These are phyloP conservation scores for Xiphorhynchus erythropygius DNA, from an alignment of 2,797 vertebrate species.

Conservation along the genomic window DNA sequence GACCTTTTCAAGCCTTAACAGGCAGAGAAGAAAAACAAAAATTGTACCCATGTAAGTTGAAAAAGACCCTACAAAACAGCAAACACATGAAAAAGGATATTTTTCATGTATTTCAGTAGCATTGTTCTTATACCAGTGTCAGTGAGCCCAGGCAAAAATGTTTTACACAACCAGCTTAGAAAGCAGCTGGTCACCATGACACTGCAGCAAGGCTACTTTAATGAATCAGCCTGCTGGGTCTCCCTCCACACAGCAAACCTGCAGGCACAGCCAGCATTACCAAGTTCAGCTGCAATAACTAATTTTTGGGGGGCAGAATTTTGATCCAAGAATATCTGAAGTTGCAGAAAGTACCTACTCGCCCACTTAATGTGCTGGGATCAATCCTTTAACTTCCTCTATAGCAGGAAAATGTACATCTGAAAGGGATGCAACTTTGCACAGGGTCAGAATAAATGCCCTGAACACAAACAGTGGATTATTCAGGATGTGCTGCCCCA, in stretches of 20 bases:
- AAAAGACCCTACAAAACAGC: neutral
- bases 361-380: neutral
- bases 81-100: neutral
- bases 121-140: neutral
- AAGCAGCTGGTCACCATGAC: neutral
- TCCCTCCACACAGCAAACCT: neutral
- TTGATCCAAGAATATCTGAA: neutral
- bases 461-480: neutral
- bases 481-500: neutral
- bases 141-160: neutral
- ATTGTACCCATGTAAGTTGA: neutral
- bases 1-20: neutral
- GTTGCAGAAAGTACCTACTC: neutral
- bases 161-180: neutral
- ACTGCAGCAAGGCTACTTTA: neutral
- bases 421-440: neutral
- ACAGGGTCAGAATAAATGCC: neutral
- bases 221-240: neutral
- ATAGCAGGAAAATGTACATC: neutral
- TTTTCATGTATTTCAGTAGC: neutral
- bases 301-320: neutral
- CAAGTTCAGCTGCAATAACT: neutral
- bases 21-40: neutral
- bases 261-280: neutral
- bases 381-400: neutral